These are phyloP conservation scores for Apogon hyalosoma DNA, from an alignment of 2,797 vertebrate species.

Conservation along the genomic window DNA sequence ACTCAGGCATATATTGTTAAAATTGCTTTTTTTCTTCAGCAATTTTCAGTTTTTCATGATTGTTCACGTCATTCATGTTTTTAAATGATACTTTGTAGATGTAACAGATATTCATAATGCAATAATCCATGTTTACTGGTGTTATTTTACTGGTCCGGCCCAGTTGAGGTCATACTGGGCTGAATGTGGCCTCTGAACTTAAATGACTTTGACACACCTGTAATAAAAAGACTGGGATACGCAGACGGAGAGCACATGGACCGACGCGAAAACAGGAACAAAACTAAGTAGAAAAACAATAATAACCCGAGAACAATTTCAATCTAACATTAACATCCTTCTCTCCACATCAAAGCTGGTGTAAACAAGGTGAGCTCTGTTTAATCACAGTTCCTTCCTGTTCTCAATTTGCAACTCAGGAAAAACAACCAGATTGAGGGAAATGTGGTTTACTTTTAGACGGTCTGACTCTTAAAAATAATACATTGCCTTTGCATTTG, in stretches of 20 bases:
- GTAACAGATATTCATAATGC: no score
- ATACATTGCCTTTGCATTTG: conserved; percentile 11
- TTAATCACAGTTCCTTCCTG: conserved; percentile 34
- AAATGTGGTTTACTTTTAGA: conserved; percentile 30
- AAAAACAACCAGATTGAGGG: conserved; percentile 25
- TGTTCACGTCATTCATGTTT: no score
- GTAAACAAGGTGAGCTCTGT: conserved; percentile 20
- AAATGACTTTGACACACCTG: no score
- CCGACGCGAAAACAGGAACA: background rate
- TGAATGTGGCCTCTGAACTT: no score
- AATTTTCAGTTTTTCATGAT: no score
- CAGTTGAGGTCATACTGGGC: no score
- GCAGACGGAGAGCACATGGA: background rate
- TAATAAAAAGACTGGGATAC: no score
- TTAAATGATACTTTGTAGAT: no score
- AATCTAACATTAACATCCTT: conserved; percentile 7
- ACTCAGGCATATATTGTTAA: no score
- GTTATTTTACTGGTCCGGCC: no score
- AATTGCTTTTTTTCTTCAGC: no score
- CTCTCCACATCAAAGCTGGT: conserved; percentile 29
- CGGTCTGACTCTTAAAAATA: conserved; percentile 9
- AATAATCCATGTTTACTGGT: no score
- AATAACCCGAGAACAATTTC: background rate
- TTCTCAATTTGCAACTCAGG: background rate
- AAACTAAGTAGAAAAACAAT: background rate